phyloP scores from a whole-genome alignment of 1,140 invertebrate genomes.

The Zelostemma sp. region DNA sequence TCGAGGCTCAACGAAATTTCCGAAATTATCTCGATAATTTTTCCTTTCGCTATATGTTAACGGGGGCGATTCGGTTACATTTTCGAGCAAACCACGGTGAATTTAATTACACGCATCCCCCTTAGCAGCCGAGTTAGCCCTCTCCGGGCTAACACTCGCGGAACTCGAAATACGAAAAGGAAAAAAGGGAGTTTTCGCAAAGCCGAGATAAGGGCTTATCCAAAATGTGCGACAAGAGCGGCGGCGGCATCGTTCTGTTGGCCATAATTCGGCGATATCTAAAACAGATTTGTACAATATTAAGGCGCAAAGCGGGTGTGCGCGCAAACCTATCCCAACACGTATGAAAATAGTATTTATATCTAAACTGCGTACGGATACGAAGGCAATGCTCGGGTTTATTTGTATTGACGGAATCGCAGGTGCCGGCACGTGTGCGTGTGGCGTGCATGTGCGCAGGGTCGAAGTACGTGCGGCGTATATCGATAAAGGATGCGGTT shows the following conservation, averaged over 20 bases:
- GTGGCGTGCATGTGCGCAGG: slow-evolving; percentile 40
- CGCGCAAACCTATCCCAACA: neutral
- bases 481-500: slow-evolving; percentile 50
- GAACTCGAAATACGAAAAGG: too few species aligned
- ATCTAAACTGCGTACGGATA: slow-evolving; percentile 15
- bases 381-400: slow-evolving; percentile 26
- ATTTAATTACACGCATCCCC: too few species aligned
- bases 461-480: slow-evolving; percentile 42
- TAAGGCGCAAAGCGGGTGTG: neutral
- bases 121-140: too few species aligned
- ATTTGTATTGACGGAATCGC: slow-evolving; percentile 44
- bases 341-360: too few species aligned
- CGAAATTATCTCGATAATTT: too few species aligned
- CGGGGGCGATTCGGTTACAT: too few species aligned
- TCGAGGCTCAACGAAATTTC: too few species aligned
- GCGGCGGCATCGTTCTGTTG: neutral
- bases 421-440: slow-evolving; percentile 47
- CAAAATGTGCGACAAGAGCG: neutral
- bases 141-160: too few species aligned
- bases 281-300: slow-evolving; percentile 2
- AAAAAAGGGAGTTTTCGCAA: too few species aligned
- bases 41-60: too few species aligned
- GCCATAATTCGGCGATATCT: neutral
- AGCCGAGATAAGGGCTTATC: too few species aligned
- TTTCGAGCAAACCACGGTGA: too few species aligned